Base-by-base conservation (phyloP, 2,888 invertebrate genomes). In the Callyntrura sp. region DNA sequence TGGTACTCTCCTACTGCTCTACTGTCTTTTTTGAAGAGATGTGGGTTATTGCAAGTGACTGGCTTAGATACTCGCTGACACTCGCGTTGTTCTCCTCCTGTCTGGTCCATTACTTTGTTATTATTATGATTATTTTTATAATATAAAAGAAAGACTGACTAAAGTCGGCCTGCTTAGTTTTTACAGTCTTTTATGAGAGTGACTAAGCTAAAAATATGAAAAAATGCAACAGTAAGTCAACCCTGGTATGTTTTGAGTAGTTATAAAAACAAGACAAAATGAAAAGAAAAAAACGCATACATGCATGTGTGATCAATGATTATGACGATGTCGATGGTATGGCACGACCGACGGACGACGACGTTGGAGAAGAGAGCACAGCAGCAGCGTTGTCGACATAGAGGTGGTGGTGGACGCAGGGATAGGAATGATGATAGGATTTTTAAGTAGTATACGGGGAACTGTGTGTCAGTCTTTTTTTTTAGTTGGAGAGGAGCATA, bases 301-400 rank as follows among this genome's bases (percentile, higher is more conserved):
- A 55, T 55, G 55, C 76, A 76, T 79, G 28, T 73, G 48, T 73
- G 45, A 20, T 51, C 48, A 57, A 20, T 68, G 17, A 23, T 68
- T 23, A 68, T 68, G 25, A 35, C n/a, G 28, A 79, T 79, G 79
- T 25, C 25, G 35, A 51, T 57, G 79, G 79, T 55, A 79, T 55
- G 55, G 79, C 79, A 68, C 68, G 68, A 28, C 9, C 35, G 68
- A 35, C 68, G 68, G 12, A 2, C 35, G 68, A 35, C 28, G 28
- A 25, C 12, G 68, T 23, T 68, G 60, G 17, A n/a, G 35, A 35
- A 35, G 35, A 2, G 35, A 35, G 35, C 35, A 6, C 35, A 35
- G 35, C 35, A 48, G 48, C 11, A 48, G 48, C 11, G 11, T 11
- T 48, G 12, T 51, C 12, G n/a, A n/a, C 51, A 11, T 51, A 8